Evolutionary conservation across 2,888 invertebrate genomes (phyloP), one percentile per base, ranked within the genome.

Genomic region (Acleris holmiana): DNA sequence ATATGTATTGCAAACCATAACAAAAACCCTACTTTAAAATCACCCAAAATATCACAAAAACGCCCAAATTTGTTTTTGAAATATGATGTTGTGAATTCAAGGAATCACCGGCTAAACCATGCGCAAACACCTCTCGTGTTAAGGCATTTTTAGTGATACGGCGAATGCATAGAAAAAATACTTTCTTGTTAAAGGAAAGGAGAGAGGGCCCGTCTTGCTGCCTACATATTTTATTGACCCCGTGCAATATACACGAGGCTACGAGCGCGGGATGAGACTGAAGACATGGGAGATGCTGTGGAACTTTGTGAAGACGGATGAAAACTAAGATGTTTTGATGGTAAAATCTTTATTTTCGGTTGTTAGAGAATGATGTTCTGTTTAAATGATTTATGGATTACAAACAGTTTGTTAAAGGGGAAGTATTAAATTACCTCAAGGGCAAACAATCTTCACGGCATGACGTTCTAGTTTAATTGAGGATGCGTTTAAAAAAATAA

Each of bases 191-290:
- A 89, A 88, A 91, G 91, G 83, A 89, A 88, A 88, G 84, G 77
- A 70, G 81, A 78, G 83, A 83, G 81, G 81, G 78, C 76, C 70
- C 70, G 75, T 79, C 77, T 73, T 77, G 77, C 86, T 88, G 78
- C 84, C 87, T 91, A 91, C 91, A 92, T 92, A 91, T 91, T 91
- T 92, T 91, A 92, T 92, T 89, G 89, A 84, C 82, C 80, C 74
- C 73, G 77, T 70, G 53, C 59, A 76, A 67, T 60, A 54, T 75
- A 83, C 78, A 74, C 29, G 80, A 62, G 67, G 68, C 40, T 63
- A 72, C 40, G 58, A 71, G 47, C 53, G 51, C 61, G 68, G 73
- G 80, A 85, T 73, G 69, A 53, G 69, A 86, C 80, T 67, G 71
- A 68, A 75, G 85, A 87, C 79, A 78, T 68, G 46, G 19, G 25